A percentile compares a stretch with the other conserved stretches of the same genome.
Evolutionary conservation across 1,140 invertebrate genomes (phyloP).

Genomic region (Panonychus citri): DNA sequence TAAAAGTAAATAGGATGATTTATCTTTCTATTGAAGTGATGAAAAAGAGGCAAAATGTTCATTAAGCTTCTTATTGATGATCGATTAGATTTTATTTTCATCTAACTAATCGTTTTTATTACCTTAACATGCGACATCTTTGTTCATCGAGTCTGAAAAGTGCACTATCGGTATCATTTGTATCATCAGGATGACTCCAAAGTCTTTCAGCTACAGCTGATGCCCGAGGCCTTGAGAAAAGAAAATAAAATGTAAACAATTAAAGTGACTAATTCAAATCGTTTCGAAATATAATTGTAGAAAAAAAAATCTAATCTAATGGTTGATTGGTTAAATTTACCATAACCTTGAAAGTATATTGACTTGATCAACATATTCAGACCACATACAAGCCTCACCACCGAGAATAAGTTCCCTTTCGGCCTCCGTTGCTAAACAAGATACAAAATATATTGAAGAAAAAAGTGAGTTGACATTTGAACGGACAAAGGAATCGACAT

Average conservation of each 20-base stretch:
- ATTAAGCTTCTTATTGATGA: too few relatives aligned
- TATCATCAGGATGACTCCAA: conserved; percentile 34
- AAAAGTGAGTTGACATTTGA: not conserved
- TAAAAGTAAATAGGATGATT: too few relatives aligned
- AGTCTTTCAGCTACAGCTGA: conserved; percentile 57
- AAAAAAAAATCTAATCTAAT: not conserved
- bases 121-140: conserved; percentile 4
- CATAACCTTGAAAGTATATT: conserved; percentile 13
- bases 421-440: not conserved
- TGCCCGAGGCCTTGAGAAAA: conserved; percentile 33
- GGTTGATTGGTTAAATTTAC: too few relatives aligned
- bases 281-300: not conserved
- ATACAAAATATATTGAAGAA: not conserved
- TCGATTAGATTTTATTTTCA: too few relatives aligned
- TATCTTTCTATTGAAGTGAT: too few relatives aligned
- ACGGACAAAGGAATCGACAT: not conserved
- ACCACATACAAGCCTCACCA: conserved; percentile 23
- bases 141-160: not conserved
- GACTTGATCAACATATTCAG: conserved; percentile 22
- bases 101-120: too few relatives aligned
- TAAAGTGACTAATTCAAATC: not conserved
- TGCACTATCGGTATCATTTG: not conserved
- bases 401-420: conserved; percentile 14
- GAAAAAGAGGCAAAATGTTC: too few relatives aligned
- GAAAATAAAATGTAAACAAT: not conserved